Percentiles rank a stretch among this genome's conserved stretches.
These are phyloP conservation scores for Scolopax bukidnonensis DNA, from an alignment of 2,797 vertebrate genomes.

Conservation along the genomic window DNA sequence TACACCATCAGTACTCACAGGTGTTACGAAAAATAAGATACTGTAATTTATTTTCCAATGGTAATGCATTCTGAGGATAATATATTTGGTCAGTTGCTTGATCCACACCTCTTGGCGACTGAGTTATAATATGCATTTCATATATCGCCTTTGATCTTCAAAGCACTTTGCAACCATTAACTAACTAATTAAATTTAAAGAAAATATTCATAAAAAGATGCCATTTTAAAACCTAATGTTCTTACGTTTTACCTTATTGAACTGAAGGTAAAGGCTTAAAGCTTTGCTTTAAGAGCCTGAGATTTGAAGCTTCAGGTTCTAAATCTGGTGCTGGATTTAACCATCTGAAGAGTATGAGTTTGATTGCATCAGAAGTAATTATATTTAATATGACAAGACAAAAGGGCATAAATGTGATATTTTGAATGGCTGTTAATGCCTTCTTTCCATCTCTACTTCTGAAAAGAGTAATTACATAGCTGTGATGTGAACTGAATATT, in stretches of 20 bases:
- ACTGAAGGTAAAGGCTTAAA: conserved; percentile 8
- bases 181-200: not conserved
- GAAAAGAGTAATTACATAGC: conserved; percentile 31
- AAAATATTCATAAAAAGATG: not conserved
- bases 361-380: conserved; percentile 64
- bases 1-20: not conserved
- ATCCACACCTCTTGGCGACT: not conserved
- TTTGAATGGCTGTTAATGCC: conserved; percentile 29
- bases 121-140: not conserved
- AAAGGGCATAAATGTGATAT: conserved; percentile 42
- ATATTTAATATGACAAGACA: conserved; percentile 55
- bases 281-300: not conserved
- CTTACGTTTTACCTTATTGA: not conserved
- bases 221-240: not conserved
- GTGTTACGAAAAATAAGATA: not conserved
- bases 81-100: not conserved
- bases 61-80: not conserved
- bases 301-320: conserved; percentile 9
- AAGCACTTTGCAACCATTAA: not conserved
- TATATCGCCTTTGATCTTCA: not conserved
- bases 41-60: not conserved
- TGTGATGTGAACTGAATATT: conserved; percentile 1
- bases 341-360: conserved; percentile 13
- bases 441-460: conserved; percentile 41
- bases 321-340: conserved; percentile 48